phyloP scores from a whole-genome alignment of 2,113 vertebrate genomes.

The Machaerirhynchus nigripectus region DNA sequence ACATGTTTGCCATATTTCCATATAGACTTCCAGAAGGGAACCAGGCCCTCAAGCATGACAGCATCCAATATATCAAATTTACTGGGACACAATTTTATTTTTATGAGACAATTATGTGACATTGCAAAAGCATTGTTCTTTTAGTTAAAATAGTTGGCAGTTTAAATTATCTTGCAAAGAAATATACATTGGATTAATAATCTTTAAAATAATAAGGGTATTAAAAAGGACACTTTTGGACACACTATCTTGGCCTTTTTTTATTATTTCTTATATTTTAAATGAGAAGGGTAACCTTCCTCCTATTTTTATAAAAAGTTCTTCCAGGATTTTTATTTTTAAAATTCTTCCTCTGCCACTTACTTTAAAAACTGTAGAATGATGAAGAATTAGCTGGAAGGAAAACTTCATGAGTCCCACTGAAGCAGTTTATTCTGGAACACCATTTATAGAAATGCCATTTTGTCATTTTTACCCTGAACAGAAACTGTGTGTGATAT shows the following conservation, averaged over 20 bases:
- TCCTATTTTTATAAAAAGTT: neutral
- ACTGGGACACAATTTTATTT: neutral
- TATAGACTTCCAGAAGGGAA: neutral
- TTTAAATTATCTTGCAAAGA: neutral
- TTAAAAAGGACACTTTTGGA: neutral
- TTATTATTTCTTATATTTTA: neutral
- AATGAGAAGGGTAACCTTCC: neutral
- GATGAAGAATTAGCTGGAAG: slow-evolving; percentile 42
- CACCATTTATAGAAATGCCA: slow-evolving; percentile 68
- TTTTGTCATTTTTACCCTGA: slow-evolving; percentile 69
- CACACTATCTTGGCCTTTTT: neutral
- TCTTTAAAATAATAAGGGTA: neutral
- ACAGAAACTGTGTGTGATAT: slow-evolving; percentile 71
- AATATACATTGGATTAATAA: neutral
- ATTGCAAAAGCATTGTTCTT: neutral
- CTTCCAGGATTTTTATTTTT: slow-evolving; percentile 6
- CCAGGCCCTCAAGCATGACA: neutral
- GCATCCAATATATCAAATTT: neutral
- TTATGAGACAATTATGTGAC: neutral
- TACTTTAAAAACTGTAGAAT: slow-evolving; percentile 10
- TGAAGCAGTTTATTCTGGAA: slow-evolving; percentile 58
- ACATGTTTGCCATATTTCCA: neutral
- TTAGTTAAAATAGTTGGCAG: neutral
- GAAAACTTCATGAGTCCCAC: slow-evolving; percentile 45
- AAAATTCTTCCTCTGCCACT: neutral